Base-by-base conservation (phyloP, 1,140 invertebrate species). In the Drosophila mayri region DNA sequence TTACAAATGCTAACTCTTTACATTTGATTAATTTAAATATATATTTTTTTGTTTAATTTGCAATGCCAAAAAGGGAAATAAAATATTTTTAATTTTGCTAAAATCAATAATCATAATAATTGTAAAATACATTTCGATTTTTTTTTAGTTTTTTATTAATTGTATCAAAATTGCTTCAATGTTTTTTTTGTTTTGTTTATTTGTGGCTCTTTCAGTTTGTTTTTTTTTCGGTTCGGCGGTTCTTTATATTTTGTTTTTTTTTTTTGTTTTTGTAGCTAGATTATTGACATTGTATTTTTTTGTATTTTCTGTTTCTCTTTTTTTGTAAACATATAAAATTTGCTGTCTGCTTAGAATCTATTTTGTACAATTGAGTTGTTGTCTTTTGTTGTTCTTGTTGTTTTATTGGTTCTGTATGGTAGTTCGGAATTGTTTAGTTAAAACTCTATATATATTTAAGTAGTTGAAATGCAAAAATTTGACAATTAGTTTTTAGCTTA, bases 281-380 rank as follows among this genome's bases (percentile, higher is more conserved):
- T 87, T 83, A 55, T 87, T 83, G 79, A 76, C 65, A 59, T 63
- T 55, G 64, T 81, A 49, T 77, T 30, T 50, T 55, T 63, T 63
- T 44, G 16, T 47, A 35, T 50, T 40, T 61, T 55, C 37, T 64
- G 54, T 64, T 32, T 41, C 6, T 20, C 22, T 46, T 47, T 38
- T 47, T 46, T 44, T 63, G 66, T 87, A 70, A 80, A 79, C 86
- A 79, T 73, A 88, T 88, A 87, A 88, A 80, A 66, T 66, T 60
- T 38, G 28, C 73, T 54, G 72, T 88, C 68, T 88, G 84, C 84
- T 87, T 87, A 87, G 43, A 46, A 61, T 10, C 84, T 87, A 87
- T 87, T 87, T 87, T 87, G 84, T 87, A 87, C 84, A 87, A 88
- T 87, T 82, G 76, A 84, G 84, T 87, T 87, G 84, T 87, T 83